phyloP scores from a whole-genome alignment of 2,888 invertebrate species.

The Polymixis lichenea region DNA sequence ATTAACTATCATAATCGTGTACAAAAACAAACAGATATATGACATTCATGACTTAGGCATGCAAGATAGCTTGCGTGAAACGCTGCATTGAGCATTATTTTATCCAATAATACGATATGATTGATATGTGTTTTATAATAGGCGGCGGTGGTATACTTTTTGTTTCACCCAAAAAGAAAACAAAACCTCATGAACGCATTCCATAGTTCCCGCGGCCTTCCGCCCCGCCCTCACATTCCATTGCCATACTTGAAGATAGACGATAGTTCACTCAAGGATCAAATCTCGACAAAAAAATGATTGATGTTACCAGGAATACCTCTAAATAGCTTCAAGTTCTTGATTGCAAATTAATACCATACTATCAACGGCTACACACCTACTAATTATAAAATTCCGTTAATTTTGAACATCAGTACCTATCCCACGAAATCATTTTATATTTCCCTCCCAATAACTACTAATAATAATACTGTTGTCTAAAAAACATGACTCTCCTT shows the following conservation, averaged over 20 bases:
- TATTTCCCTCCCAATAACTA: neutral
- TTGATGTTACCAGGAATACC: constrained; percentile 52
- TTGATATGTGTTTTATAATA: constrained; percentile 42
- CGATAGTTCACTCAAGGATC: too few relatives aligned
- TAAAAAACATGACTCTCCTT: neutral
- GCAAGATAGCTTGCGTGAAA: constrained; percentile 22
- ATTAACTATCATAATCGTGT: constrained; percentile 3
- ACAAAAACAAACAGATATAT: constrained; percentile 15
- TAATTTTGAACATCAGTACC: neutral
- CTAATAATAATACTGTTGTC: too few relatives aligned
- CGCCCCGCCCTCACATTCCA: constrained; percentile 77
- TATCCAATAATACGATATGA: constrained; percentile 35
- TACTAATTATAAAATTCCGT: constrained; percentile 29
- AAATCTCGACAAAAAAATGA: too few relatives aligned
- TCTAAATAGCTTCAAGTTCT: too few relatives aligned
- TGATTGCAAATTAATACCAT: too few relatives aligned
- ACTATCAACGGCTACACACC: too few relatives aligned
- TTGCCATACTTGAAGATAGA: constrained; percentile 65
- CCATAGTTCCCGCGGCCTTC: constrained; percentile 67
- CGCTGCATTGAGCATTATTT: constrained; percentile 27
- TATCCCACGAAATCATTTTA: constrained; percentile 7
- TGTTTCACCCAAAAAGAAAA: constrained; percentile 68
- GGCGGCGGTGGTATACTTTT: constrained; percentile 38
- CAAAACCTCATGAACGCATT: constrained; percentile 71
- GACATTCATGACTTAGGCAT: constrained; percentile 26